A percentile compares a stretch with the other conserved stretches of the same genome.
Conservation (phyloP, 35 echinoderm and acorn worm genomes). For the Diadema setosum region DNA sequence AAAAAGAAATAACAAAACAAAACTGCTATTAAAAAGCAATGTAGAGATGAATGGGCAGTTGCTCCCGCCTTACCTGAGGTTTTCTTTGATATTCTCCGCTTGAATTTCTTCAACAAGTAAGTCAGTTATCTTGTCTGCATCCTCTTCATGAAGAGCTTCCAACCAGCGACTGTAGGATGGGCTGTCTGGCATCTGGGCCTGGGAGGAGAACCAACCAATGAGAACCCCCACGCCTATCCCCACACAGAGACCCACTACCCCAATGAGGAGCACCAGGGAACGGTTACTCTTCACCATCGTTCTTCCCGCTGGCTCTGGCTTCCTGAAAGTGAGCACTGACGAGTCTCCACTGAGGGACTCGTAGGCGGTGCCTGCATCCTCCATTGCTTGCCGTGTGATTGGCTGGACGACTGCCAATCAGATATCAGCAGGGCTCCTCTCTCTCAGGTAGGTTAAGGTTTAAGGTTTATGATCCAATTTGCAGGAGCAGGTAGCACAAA, state of each 20-base stretch:
- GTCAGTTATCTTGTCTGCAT: background rate
- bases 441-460: too few relatives aligned
- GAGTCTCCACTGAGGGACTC: background rate
- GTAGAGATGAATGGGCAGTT: background rate
- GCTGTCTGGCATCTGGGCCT: constrained; percentile 30
- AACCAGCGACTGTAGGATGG: background rate
- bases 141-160: constrained; percentile 39
- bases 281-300: background rate
- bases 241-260: constrained; percentile 6
- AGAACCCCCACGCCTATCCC: constrained; percentile 33
- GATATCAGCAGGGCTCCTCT: too few relatives aligned
- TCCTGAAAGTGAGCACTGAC: constrained; percentile 6
- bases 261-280: background rate
- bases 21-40: background rate
- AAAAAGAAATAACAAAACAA: too few relatives aligned
- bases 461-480: too few relatives aligned
- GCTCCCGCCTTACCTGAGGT: constrained; percentile 64
- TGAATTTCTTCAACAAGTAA: constrained; percentile 38
- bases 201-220: constrained; percentile 61
- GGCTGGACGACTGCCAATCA: too few relatives aligned
- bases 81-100: constrained; percentile 49
- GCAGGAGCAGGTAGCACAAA: too few relatives aligned
- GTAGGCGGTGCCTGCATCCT: background rate
- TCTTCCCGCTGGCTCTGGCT: background rate
- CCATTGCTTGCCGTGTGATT: background rate